These are phyloP conservation scores for Nomada goodeniana DNA, from an alignment of 2,888 invertebrate genomes.

Conservation along the genomic window DNA sequence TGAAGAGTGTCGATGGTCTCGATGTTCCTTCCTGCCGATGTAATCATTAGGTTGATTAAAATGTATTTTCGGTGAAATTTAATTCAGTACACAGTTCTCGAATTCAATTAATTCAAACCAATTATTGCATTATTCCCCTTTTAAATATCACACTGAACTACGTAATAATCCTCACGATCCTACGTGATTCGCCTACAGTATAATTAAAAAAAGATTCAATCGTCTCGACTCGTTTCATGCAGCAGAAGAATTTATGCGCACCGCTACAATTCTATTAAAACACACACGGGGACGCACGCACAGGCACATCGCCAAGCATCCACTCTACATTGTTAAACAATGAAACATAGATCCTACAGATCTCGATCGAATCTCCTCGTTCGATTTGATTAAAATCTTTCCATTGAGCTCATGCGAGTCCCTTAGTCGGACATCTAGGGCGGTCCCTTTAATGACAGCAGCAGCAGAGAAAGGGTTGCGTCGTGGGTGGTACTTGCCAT, in stretches of 20 bases:
- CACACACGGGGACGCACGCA: background rate
- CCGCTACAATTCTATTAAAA: background rate
- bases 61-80: no score
- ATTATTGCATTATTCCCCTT: background rate
- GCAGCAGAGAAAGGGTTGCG: conserved; percentile 41
- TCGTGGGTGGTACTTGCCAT: conserved; percentile 60
- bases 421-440: conserved; percentile 51
- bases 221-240: background rate
- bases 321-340: conserved; percentile 27
- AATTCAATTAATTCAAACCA: background rate
- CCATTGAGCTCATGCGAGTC: conserved; percentile 50
- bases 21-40: no score
- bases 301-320: conserved; percentile 1
- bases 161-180: background rate
- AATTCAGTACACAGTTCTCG: no score
- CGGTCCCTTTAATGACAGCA: conserved; percentile 60
- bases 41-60: no score
- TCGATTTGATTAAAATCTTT: conserved; percentile 59
- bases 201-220: background rate
- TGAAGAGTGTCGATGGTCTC: no score
- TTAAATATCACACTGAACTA: no score
- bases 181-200: background rate
- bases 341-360: conserved; percentile 43
- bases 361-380: conserved; percentile 28
- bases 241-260: background rate